Conservation (phyloP, 2,113 vertebrate genomes). For the Oncorhynchus masou region DNA sequence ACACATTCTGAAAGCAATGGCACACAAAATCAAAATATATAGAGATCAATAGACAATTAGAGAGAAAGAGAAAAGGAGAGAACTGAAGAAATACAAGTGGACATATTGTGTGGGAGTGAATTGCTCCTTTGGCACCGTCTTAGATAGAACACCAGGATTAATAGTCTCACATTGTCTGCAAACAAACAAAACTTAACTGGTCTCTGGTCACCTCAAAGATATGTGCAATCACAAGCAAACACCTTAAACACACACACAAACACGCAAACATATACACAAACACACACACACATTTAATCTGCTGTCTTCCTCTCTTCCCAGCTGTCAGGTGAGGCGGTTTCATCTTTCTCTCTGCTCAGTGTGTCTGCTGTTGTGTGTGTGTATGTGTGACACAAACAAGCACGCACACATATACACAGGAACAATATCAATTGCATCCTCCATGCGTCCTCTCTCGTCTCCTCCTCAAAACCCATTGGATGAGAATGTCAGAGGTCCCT, state of each 20-base stretch:
- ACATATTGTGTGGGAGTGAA: too few species aligned
- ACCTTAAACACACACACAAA: constrained; percentile 7
- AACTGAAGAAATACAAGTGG: too few species aligned
- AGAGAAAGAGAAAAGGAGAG: too few species aligned
- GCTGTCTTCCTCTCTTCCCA: not conserved
- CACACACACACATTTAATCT: not conserved
- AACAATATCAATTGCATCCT: too few species aligned
- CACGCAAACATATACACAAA: not conserved
- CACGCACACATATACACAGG: too few species aligned
- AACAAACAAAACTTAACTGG: not conserved
- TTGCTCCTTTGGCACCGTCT: too few species aligned
- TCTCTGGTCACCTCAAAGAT: not conserved
- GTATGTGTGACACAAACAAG: not conserved
- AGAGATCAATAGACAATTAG: too few species aligned
- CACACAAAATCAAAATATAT: not conserved
- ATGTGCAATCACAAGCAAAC: not conserved
- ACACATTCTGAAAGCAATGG: not conserved
- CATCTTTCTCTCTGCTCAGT: not conserved
- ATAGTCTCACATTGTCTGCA: too few species aligned
- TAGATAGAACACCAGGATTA: too few species aligned
- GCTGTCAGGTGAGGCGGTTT: not conserved
- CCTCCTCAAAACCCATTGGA: too few species aligned
- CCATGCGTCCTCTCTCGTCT: too few species aligned
- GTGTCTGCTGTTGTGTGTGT: not conserved
- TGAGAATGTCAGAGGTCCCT: too few species aligned